Base-by-base conservation (phyloP, 2,888 invertebrate genomes). In the Cheilosia scutellata region DNA sequence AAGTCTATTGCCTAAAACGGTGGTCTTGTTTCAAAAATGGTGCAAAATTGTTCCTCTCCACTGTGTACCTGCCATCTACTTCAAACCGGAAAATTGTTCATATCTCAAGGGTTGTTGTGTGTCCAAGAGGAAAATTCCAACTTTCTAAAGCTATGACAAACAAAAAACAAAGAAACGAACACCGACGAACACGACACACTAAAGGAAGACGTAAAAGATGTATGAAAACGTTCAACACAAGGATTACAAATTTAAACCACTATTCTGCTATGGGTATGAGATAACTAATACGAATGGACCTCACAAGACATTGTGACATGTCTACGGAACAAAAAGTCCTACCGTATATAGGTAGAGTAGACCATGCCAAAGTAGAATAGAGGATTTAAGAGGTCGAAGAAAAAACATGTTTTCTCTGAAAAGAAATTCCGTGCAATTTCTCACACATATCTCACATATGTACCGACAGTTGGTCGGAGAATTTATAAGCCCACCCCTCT, bases 391-490 rank as follows among this genome's bases (percentile, higher is more conserved):
- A 37, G 44, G 44, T 58, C 58, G 31, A 58, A 7, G 13, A 51
- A 27, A 63, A 49, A 58, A 77, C 27, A 65, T 58, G 57, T 71
- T 79, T 79, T 79, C 37, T n/a, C 49, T 57, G 44, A 37, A 51
- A 53, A 65, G 27, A 74, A 70, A 27, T 27, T 58, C 40, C n/a
- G 20, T 63, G 70, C 44, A 76, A 51, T 78, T 58, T 27, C 70
- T 57, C 29, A 58, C 68, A n/a, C 40, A 55, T n/a, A 40, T 37
- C 9, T 47, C 16, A 31, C 11, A 5, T 33, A 51, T 31, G 49
- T 29, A 47, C 44, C 16, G 44, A 49, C 29, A 60, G 44, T 62
- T 47, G 57, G 40, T 37, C 37, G 37, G 47, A 60, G 49, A 33
- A 16, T 33, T 68, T 60, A 51, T 29, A 66, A 68, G 31, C n/a